phyloP scores from a whole-genome alignment of 2,797 vertebrate genomes.

The Lithobates sylvaticus region DNA sequence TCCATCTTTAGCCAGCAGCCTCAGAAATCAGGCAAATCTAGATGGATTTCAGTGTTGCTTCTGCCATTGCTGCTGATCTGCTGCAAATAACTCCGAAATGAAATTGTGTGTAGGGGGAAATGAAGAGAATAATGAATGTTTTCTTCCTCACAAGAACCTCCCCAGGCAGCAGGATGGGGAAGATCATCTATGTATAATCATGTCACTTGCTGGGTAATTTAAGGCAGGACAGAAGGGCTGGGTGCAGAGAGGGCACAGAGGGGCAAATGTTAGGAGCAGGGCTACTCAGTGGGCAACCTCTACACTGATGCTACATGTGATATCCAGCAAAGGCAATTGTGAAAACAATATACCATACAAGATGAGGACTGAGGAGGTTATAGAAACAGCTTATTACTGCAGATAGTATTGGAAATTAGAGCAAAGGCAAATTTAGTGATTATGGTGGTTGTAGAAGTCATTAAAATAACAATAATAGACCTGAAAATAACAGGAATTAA shows the following conservation, averaged over 20 bases:
- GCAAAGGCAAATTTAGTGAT: no score
- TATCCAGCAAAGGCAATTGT: no score
- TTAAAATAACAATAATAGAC: no score
- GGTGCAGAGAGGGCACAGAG: slow-evolving; percentile 2
- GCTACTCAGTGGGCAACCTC: background rate
- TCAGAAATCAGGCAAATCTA: slow-evolving; percentile 57
- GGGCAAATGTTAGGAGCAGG: background rate
- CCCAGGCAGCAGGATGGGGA: slow-evolving; percentile 43
- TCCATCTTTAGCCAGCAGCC: slow-evolving; percentile 5
- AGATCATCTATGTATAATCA: slow-evolving; percentile 32
- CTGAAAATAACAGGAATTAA: background rate
- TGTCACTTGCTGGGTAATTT: slow-evolving; percentile 34
- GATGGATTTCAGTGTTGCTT: slow-evolving; percentile 8
- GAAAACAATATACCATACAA: no score
- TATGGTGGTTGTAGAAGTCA: no score
- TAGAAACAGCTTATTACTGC: no score
- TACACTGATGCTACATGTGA: no score
- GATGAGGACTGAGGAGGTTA: no score
- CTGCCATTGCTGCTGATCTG: slow-evolving; percentile 14
- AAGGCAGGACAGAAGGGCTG: slow-evolving; percentile 21
- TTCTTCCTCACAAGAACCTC: slow-evolving; percentile 47
- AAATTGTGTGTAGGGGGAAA: slow-evolving; percentile 50
- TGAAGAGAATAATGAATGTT: slow-evolving; percentile 56
- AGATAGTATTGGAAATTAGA: no score
- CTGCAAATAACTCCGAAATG: slow-evolving; percentile 49